Conservation (phyloP, 2,888 invertebrate genomes). For the Fragum whitleyi region DNA sequence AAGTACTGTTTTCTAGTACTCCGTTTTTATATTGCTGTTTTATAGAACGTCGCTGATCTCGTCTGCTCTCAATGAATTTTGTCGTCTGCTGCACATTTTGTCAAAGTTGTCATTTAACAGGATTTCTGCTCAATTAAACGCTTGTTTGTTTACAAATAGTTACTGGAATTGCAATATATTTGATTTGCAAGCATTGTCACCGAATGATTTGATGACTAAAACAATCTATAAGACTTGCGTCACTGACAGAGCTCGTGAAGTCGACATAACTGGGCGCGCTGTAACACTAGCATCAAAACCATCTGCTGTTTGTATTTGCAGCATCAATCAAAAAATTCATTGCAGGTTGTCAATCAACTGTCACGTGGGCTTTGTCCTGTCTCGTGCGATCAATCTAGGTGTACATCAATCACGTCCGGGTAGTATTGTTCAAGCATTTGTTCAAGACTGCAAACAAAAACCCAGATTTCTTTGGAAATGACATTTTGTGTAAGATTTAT, state of each 20-base stretch:
- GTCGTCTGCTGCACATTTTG: conserved; percentile 22
- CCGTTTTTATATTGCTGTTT: neutral
- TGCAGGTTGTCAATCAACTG: conserved; percentile 83
- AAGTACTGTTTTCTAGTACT: conserved; percentile 66
- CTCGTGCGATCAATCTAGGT: conserved; percentile 82
- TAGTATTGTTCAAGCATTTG: conserved; percentile 83
- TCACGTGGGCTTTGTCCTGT: conserved; percentile 81
- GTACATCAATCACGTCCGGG: conserved; percentile 81
- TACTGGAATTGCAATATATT: conserved; percentile 19
- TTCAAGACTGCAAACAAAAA: conserved; percentile 82
- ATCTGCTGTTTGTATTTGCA: conserved; percentile 81
- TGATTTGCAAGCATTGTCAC: neutral
- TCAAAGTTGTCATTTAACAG: conserved; percentile 6
- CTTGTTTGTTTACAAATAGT: conserved; percentile 66
- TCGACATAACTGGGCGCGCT: conserved; percentile 23
- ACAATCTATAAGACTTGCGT: no score
- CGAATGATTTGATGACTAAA: no score
- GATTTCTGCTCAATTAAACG: conserved; percentile 55
- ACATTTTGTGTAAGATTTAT: conserved; percentile 67
- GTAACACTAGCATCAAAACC: conserved; percentile 52
- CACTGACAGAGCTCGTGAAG: neutral
- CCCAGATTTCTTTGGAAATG: conserved; percentile 69
- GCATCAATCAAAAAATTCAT: conserved; percentile 83
- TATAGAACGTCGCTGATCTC: neutral
- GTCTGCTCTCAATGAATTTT: neutral